Evolutionary conservation across 1,140 invertebrate genomes (phyloP).

Genomic region (Drosophila gunungcola): DNA sequence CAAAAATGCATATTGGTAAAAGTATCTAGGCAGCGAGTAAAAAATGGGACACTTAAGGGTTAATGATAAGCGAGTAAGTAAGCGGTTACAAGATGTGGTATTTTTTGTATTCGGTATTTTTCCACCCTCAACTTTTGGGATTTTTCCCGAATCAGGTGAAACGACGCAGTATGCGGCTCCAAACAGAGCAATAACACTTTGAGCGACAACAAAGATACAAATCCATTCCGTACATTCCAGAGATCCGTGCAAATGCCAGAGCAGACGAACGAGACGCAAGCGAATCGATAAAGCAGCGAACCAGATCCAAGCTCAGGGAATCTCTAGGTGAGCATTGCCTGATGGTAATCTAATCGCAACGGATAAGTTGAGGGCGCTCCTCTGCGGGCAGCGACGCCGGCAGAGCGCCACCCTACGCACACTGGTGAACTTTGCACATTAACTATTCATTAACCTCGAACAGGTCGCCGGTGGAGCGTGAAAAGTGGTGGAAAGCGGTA

Average conservation of each 20-base stretch:
- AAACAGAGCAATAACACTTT: slow-evolving; percentile 24
- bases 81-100: not conserved
- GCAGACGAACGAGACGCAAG: not conserved
- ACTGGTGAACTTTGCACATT: slow-evolving; percentile 77
- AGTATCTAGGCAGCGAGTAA: too few species aligned
- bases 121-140: not conserved
- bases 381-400: slow-evolving; percentile 21
- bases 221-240: slow-evolving; percentile 52
- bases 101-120: slow-evolving; percentile 1
- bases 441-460: slow-evolving; percentile 60
- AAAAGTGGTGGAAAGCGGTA: slow-evolving; percentile 9
- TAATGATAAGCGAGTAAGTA: not conserved
- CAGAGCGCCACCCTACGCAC: slow-evolving; percentile 31
- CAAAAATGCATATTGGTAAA: too few species aligned
- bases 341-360: slow-evolving; percentile 44
- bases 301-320: not conserved
- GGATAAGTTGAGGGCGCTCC: slow-evolving; percentile 11
- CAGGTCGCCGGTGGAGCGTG: slow-evolving; percentile 37
- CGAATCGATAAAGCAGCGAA: slow-evolving; percentile 14
- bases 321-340: slow-evolving; percentile 23
- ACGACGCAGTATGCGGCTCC: slow-evolving; percentile 22
- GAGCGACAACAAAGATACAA: slow-evolving; percentile 26
- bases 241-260: slow-evolving; percentile 41
- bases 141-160: not conserved
- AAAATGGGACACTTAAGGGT: not conserved